Percentiles rank a stretch among this genome's conserved stretches.
phyloP scores from a whole-genome alignment of 1,140 invertebrate genomes.

The Rhagoletis zephyria region DNA sequence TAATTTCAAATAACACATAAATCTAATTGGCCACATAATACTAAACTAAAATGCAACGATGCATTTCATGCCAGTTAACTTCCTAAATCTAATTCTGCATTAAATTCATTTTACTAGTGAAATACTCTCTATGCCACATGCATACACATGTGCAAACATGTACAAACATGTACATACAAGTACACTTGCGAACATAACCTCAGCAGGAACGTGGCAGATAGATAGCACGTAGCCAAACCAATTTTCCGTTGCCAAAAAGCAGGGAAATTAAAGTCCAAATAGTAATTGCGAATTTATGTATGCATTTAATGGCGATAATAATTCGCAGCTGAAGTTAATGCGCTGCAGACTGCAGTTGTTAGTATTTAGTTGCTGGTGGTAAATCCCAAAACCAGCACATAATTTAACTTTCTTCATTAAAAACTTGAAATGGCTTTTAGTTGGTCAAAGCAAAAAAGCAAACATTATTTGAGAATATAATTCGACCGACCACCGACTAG shows the following conservation, averaged over 20 bases:
- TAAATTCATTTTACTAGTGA: constrained; percentile 29
- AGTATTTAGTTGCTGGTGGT: not conserved
- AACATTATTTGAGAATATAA: constrained; percentile 46
- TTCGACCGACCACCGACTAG: constrained; percentile 27
- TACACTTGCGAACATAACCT: not conserved
- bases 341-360: not conserved
- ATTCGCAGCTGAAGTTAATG: constrained; percentile 51
- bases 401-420: constrained; percentile 56
- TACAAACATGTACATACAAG: no score
- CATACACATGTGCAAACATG: not conserved
- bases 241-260: constrained; percentile 39
- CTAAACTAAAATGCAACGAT: constrained; percentile 22
- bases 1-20: not conserved
- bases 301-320: constrained; percentile 49
- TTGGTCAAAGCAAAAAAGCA: constrained; percentile 50
- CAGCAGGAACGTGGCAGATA: not conserved
- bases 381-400: constrained; percentile 43
- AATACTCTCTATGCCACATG: not conserved
- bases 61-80: constrained; percentile 45
- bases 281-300: constrained; percentile 52
- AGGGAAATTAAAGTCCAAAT: constrained; percentile 45
- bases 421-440: constrained; percentile 55
- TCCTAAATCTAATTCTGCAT: constrained; percentile 6
- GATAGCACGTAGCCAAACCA: not conserved
- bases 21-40: constrained; percentile 12